Evolutionary conservation across 2,888 invertebrate genomes (phyloP).

Genomic region (Diaphora mendica): DNA sequence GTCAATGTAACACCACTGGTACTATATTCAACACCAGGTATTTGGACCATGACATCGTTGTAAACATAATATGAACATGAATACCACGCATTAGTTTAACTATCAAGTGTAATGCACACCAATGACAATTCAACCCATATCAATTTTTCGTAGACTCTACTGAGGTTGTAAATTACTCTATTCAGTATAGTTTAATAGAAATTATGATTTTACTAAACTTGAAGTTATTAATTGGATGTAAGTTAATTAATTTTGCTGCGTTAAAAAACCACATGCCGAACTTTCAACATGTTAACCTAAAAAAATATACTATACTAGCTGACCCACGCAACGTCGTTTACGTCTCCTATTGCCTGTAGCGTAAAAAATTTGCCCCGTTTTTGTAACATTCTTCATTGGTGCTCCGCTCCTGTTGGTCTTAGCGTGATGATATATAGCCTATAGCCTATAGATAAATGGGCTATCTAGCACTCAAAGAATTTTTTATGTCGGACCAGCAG

Average conservation of each 20-base stretch:
- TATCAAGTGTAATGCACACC: background rate
- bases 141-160: background rate
- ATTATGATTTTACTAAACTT: background rate
- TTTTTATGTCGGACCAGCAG: too few species aligned
- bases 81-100: conserved; percentile 1
- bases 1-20: conserved; percentile 55
- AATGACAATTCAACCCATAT: background rate
- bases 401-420: too few species aligned
- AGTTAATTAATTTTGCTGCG: background rate
- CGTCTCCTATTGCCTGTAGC: too few species aligned
- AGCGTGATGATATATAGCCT: too few species aligned
- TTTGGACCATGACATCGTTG: conserved; percentile 57
- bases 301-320: too few species aligned
- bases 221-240: background rate
- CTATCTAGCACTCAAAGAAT: too few species aligned
- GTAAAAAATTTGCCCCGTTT: too few species aligned
- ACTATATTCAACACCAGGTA: conserved; percentile 47
- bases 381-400: too few species aligned
- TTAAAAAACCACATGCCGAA: background rate
- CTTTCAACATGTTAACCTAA: background rate
- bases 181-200: background rate
- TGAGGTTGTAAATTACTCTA: background rate
- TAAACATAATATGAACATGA: conserved; percentile 13
- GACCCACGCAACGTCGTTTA: too few species aligned
- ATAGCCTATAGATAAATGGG: too few species aligned